Percentiles rank a stretch among this genome's conserved stretches.
These are phyloP conservation scores for Neoaliturus tenellus DNA, from an alignment of 2,888 invertebrate species.

Conservation along the genomic window DNA sequence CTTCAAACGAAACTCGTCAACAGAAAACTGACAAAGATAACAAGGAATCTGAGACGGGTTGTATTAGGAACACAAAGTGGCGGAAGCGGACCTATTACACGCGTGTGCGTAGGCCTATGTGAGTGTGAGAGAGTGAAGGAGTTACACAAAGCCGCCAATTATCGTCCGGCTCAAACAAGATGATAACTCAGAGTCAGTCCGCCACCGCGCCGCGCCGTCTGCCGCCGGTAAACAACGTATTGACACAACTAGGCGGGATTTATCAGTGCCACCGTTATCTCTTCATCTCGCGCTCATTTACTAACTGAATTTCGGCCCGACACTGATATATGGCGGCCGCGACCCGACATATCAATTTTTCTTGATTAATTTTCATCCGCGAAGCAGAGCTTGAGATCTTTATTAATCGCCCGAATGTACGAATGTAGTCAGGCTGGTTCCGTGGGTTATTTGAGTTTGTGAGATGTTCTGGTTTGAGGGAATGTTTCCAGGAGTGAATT, in stretches of 20 bases:
- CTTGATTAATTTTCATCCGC: constrained; percentile 35
- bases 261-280: background rate
- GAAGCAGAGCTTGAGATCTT: constrained; percentile 2
- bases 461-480: no score
- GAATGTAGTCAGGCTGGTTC: background rate
- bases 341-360: constrained; percentile 10
- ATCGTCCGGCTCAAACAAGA: background rate
- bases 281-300: constrained; percentile 21
- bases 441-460: no score
- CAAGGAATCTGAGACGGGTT: background rate
- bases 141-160: constrained; percentile 15
- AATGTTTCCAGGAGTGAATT: no score
- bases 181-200: background rate
- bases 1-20: background rate
- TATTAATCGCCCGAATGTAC: background rate
- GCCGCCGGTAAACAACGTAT: constrained; percentile 3
- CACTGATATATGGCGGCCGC: constrained; percentile 7
- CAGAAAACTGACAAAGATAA: background rate
- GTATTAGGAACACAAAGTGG: background rate
- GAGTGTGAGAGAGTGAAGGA: background rate
- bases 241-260: constrained; percentile 26
- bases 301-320: constrained; percentile 34
- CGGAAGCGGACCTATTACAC: background rate
- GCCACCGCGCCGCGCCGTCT: background rate
- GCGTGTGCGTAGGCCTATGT: background rate